These are phyloP conservation scores for Cephus runcator DNA, from an alignment of 2,888 invertebrate genomes.

Conservation along the genomic window DNA sequence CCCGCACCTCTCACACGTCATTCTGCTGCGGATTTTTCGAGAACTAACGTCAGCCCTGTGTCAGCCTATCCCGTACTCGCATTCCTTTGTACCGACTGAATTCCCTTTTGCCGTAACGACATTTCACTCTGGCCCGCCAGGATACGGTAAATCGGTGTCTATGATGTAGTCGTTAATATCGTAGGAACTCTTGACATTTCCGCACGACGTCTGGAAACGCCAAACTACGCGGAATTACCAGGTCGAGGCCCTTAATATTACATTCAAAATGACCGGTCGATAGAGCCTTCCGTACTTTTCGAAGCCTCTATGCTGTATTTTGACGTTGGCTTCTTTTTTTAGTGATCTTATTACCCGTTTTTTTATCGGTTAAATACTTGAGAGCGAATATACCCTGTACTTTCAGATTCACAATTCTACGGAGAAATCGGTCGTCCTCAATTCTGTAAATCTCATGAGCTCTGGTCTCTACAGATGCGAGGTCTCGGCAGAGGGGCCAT, in stretches of 20 bases:
- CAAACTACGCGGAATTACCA: not conserved
- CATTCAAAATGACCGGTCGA: not conserved
- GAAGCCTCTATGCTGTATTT: not conserved
- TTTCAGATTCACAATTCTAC: constrained; percentile 75
- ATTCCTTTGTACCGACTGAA: not conserved
- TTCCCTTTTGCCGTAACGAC: not conserved
- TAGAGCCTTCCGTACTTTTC: not conserved
- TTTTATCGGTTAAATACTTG: not conserved
- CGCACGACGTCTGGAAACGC: not conserved
- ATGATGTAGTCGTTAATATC: not conserved
- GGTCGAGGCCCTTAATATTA: not conserved
- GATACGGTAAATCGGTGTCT: not conserved
- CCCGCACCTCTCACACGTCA: not conserved
- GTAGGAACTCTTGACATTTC: constrained; percentile 3
- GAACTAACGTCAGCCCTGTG: not conserved
- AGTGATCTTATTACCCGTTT: not conserved
- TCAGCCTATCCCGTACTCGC: not conserved
- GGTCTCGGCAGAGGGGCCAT: constrained; percentile 81
- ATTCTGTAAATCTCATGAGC: constrained; percentile 76
- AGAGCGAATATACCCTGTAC: not conserved
- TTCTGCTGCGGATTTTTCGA: not conserved
- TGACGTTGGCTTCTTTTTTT: not conserved
- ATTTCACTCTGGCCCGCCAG: not conserved
- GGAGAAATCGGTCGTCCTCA: constrained; percentile 74
- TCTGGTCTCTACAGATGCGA: constrained; percentile 82